Evolutionary conservation across 2,888 invertebrate genomes (phyloP), one percentile per base, ranked within the genome.

Genomic region (Vannuccia rotundouncinata): DNA sequence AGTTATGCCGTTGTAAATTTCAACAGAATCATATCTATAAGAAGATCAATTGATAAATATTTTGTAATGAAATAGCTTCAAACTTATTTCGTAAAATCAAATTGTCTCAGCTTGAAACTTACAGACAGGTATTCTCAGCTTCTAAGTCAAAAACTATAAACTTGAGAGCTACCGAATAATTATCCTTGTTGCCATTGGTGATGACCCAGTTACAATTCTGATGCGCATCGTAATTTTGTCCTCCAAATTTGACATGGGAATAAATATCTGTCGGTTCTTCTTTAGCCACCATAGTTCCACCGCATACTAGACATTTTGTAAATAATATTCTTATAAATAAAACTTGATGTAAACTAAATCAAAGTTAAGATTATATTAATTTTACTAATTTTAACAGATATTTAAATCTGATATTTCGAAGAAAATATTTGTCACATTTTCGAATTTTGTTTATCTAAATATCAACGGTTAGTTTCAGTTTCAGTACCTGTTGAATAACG

Each of bases 251-350:
- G 2, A 31, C 75, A 30, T 74, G 75, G n/a, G 75, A 74, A n/a
- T 29, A 74, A 74, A 74, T 74, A n/a, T 29, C 2, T 30, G 29
- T 29, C 1, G 75, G 75, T 74, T 74, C 75, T 30, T 74, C 75
- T n/a, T 29, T 74, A n/a, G 75, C 75, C n/a, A 74, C 30, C 27
- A 74, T n/a, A 29, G 29, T 74, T 74, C 75, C 75, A 74, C 30
- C 75, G n/a, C 75, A 74, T 29, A 74, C 75, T 74, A 30, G 2
- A 74, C 1, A 74, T 1, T 28, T 10, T 74, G 2, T 74, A 2
- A 1, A 74, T n/a, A n/a, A n/a, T n/a, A n/a, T n/a, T n/a, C n/a
- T n/a, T n/a, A n/a, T n/a, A n/a, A n/a, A n/a, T n/a, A n/a, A n/a
- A n/a, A n/a, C n/a, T n/a, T n/a, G n/a, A n/a, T n/a, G n/a, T n/a